Conservation (phyloP, 2,113 vertebrate genomes). For the Terrapene triunguis region DNA sequence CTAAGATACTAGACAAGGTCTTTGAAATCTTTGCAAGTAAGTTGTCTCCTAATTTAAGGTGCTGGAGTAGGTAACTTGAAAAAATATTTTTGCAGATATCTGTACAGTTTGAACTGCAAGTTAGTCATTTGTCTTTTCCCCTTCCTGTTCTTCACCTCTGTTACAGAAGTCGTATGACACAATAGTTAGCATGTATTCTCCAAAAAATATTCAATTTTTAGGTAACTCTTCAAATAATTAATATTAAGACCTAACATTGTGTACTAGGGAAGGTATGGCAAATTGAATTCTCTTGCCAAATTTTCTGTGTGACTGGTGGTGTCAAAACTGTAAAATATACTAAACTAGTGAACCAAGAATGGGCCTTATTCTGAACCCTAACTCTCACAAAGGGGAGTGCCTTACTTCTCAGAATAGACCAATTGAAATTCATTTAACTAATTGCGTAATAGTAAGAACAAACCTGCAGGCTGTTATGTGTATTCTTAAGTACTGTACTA, state of each 20-base stretch:
- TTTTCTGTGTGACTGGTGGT: neutral
- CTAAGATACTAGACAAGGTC: neutral
- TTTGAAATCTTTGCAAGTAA: neutral
- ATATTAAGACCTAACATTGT: neutral
- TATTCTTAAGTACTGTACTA: neutral
- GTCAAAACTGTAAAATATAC: neutral
- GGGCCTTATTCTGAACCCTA: neutral
- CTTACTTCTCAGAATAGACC: neutral
- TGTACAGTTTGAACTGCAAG: neutral
- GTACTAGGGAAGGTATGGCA: neutral
- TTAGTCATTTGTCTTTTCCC: neutral
- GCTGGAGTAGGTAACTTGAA: neutral
- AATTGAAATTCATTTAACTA: neutral
- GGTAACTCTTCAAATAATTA: neutral
- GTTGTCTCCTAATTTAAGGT: neutral
- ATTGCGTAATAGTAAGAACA: neutral
- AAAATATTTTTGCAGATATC: neutral
- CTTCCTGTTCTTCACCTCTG: neutral
- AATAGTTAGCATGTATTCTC: neutral
- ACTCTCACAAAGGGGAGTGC: neutral
- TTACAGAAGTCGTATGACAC: neutral
- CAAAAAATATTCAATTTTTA: neutral
- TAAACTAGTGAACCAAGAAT: neutral
- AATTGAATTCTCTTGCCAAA: neutral
- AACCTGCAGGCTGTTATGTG: fast-evolving